These are phyloP conservation scores for Monopterus albus DNA, from an alignment of 2,113 vertebrate species.

Conservation along the genomic window DNA sequence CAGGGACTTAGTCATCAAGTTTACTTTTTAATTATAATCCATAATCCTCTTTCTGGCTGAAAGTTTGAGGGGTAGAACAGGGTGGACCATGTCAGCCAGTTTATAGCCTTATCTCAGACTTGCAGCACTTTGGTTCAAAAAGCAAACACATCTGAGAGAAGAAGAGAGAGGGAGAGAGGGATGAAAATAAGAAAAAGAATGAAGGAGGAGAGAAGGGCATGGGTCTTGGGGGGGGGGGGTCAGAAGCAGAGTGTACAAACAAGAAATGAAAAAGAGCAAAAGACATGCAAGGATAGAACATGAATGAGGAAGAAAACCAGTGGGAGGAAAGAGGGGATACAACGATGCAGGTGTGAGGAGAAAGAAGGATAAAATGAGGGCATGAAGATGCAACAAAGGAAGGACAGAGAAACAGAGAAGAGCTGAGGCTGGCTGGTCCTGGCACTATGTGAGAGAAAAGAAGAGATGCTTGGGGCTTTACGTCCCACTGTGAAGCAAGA, in stretches of 20 bases:
- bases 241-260: slow-evolving; percentile 49
- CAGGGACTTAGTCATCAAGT: slow-evolving; percentile 78
- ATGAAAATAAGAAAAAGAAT: slow-evolving; percentile 58
- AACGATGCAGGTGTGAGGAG: slow-evolving; percentile 11
- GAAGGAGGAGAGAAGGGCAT: slow-evolving; percentile 56
- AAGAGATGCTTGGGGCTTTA: slow-evolving; percentile 47
- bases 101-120: slow-evolving; percentile 76
- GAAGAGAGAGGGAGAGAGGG: slow-evolving; percentile 39
- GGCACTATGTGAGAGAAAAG: slow-evolving; percentile 32
- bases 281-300: slow-evolving; percentile 11
- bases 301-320: slow-evolving; percentile 26
- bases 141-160: slow-evolving; percentile 39
- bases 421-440: slow-evolving; percentile 17
- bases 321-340: slow-evolving; percentile 25
- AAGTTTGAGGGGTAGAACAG: slow-evolving; percentile 68
- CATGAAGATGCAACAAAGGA: neutral
- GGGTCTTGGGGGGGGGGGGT: neutral
- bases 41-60: slow-evolving; percentile 74
- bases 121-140: slow-evolving; percentile 77
- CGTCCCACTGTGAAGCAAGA: slow-evolving; percentile 68
- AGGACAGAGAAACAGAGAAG: slow-evolving; percentile 14
- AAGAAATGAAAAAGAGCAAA: slow-evolving; percentile 57
- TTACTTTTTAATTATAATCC: slow-evolving; percentile 80
- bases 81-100: slow-evolving; percentile 77
- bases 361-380: slow-evolving; percentile 17